These are phyloP conservation scores for Ptilonorhynchus violaceus DNA, from an alignment of 2,113 vertebrate species.

Conservation along the genomic window DNA sequence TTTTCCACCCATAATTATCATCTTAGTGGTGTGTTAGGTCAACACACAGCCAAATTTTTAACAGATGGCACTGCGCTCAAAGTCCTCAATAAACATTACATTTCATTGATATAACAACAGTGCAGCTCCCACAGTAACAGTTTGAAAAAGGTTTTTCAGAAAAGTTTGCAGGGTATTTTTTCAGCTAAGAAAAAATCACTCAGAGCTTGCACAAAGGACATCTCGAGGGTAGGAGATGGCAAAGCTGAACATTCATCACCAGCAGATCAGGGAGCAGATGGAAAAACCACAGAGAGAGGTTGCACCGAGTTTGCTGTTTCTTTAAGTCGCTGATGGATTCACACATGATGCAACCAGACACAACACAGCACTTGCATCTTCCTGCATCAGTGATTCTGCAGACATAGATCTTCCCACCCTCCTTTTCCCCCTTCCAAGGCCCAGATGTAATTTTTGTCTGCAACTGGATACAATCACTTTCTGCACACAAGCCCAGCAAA, in stretches of 20 bases:
- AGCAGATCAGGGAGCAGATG: slow-evolving; percentile 41
- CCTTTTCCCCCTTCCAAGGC: slow-evolving; percentile 32
- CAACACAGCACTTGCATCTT: slow-evolving; percentile 64
- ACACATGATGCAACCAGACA: slow-evolving; percentile 65
- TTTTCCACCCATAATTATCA: neutral
- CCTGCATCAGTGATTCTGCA: slow-evolving; percentile 65
- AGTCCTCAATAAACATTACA: neutral
- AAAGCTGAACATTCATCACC: slow-evolving; percentile 2
- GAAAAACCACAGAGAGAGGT: slow-evolving; percentile 26
- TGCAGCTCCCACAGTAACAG: fast-evolving
- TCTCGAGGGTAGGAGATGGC: neutral
- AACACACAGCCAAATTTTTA: neutral
- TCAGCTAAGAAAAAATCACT: neutral
- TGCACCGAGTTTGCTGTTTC: slow-evolving; percentile 40
- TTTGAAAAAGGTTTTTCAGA: neutral
- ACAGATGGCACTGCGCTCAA: neutral
- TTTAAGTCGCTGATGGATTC: slow-evolving; percentile 66
- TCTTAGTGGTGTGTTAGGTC: neutral
- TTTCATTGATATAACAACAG: fast-evolving
- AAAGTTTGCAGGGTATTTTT: neutral
- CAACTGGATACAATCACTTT: slow-evolving; percentile 11
- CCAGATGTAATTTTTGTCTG: slow-evolving; percentile 28
- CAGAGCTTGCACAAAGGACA: neutral
- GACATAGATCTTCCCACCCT: slow-evolving; percentile 53
- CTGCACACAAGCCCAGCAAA: neutral